These are phyloP conservation scores for Chrysomela aeneicollis DNA, from an alignment of 2,888 invertebrate species.

Conservation along the genomic window DNA sequence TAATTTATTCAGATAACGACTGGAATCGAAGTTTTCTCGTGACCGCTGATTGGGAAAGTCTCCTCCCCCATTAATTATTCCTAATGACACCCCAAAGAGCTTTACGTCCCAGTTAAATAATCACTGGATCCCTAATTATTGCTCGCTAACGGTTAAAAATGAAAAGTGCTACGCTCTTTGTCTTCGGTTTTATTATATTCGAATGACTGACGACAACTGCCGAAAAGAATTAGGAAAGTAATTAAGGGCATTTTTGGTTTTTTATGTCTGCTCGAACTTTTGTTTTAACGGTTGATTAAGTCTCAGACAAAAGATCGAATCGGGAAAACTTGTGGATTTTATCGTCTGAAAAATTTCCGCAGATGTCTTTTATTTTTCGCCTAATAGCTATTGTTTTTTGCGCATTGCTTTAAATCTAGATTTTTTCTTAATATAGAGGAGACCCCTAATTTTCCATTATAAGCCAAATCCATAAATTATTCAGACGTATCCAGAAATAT, in stretches of 20 bases:
- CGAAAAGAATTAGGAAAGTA: slow-evolving; percentile 57
- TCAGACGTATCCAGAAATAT: too few species aligned
- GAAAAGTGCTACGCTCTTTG: slow-evolving; percentile 55
- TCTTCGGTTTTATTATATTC: slow-evolving; percentile 51
- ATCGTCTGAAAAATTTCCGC: slow-evolving; percentile 29
- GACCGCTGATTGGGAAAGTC: slow-evolving; percentile 55
- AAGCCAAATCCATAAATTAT: too few species aligned
- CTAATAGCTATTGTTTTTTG: background rate
- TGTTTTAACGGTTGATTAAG: slow-evolving; percentile 57
- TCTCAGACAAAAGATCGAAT: slow-evolving; percentile 46
- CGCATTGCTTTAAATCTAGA: too few species aligned
- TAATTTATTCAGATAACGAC: slow-evolving; percentile 60
- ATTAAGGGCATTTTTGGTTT: slow-evolving; percentile 56
- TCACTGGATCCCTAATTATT: slow-evolving; percentile 60
- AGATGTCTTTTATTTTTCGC: background rate
- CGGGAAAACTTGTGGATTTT: slow-evolving; percentile 36
- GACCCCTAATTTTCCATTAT: too few species aligned
- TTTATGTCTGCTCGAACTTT: slow-evolving; percentile 55
- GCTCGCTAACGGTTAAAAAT: slow-evolving; percentile 55
- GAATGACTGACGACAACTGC: slow-evolving; percentile 53
- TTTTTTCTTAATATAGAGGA: too few species aligned
- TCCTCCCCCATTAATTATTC: slow-evolving; percentile 59
- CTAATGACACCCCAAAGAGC: slow-evolving; percentile 60
- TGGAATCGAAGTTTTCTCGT: slow-evolving; percentile 50
- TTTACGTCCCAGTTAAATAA: slow-evolving; percentile 54